Percentiles rank a stretch among this genome's conserved stretches.
phyloP scores from a whole-genome alignment of 2,888 invertebrate species.

The Allacma fusca region DNA sequence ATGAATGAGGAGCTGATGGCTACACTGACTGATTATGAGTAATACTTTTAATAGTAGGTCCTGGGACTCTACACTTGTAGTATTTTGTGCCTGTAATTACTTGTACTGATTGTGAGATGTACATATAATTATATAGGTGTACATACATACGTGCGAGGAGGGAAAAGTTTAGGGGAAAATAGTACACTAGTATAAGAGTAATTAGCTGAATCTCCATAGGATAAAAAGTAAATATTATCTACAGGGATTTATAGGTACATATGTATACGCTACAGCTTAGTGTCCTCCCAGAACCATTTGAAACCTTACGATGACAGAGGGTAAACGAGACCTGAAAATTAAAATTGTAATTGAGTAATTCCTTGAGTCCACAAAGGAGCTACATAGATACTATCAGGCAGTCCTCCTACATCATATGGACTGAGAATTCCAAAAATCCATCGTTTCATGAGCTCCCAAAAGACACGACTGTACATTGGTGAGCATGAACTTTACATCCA shows the following conservation, averaged over 20 bases:
- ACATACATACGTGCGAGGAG: too few species aligned
- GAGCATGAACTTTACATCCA: neutral
- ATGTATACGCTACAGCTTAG: neutral
- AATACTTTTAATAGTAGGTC: too few species aligned
- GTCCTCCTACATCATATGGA: slow-evolving; percentile 1
- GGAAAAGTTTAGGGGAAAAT: too few species aligned
- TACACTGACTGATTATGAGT: too few species aligned
- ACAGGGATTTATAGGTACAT: neutral
- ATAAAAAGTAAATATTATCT: too few species aligned
- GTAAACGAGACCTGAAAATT: slow-evolving; percentile 30
- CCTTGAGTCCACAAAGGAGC: neutral
- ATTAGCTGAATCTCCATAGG: too few species aligned
- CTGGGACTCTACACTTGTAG: too few species aligned
- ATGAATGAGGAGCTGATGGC: too few species aligned
- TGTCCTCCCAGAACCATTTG: slow-evolving; percentile 18
- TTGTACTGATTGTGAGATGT: too few species aligned
- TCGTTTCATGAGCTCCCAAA: neutral
- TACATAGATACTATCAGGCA: neutral
- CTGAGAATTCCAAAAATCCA: slow-evolving; percentile 1
- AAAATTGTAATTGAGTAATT: slow-evolving; percentile 30
- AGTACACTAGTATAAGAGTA: too few species aligned
- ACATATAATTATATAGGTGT: too few species aligned
- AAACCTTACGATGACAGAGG: slow-evolving; percentile 24
- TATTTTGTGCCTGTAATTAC: too few species aligned
- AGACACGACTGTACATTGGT: neutral